A percentile compares a stretch with the other conserved stretches of the same genome.
These are phyloP conservation scores for Drosophila kanekoi DNA, from an alignment of 2,888 invertebrate genomes.

Conservation along the genomic window DNA sequence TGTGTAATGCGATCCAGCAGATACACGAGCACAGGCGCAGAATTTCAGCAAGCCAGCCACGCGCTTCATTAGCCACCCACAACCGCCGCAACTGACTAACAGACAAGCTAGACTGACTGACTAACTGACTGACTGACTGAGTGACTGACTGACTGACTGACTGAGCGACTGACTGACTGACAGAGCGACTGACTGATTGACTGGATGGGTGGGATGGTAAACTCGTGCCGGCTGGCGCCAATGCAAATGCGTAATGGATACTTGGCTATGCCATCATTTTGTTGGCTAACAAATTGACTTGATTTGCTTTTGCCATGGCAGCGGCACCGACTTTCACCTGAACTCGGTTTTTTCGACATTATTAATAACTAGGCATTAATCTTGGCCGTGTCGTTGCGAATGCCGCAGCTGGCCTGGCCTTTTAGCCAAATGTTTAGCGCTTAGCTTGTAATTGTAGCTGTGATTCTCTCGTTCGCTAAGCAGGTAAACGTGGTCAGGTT, in stretches of 20 bases:
- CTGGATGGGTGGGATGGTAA: not conserved
- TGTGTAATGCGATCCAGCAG: slow-evolving; percentile 51
- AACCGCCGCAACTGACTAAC: slow-evolving; percentile 14
- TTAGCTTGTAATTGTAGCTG: slow-evolving; percentile 64
- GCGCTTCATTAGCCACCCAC: slow-evolving; percentile 64
- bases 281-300: slow-evolving; percentile 69
- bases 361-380: slow-evolving; percentile 74
- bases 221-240: slow-evolving; percentile 38
- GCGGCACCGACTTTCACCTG: slow-evolving; percentile 44
- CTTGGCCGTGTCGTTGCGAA: slow-evolving; percentile 46
- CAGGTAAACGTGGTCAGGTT: slow-evolving; percentile 38
- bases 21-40: slow-evolving; percentile 21
- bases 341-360: slow-evolving; percentile 46
- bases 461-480: slow-evolving; percentile 54
- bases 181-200: slow-evolving; percentile 2
- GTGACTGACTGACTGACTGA: too few species aligned
- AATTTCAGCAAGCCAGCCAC: slow-evolving; percentile 33
- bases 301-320: slow-evolving; percentile 53
- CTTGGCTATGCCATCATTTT: slow-evolving; percentile 48
- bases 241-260: slow-evolving; percentile 77
- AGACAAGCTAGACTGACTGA: not conserved
- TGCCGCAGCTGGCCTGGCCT: slow-evolving; percentile 58
- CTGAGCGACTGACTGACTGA: not conserved
- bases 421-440: slow-evolving; percentile 64
- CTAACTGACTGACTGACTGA: not conserved